Evolutionary conservation across 2,888 invertebrate species (phyloP), one percentile per base, ranked within the genome.

Genomic region (Dynastes hyllus): DNA sequence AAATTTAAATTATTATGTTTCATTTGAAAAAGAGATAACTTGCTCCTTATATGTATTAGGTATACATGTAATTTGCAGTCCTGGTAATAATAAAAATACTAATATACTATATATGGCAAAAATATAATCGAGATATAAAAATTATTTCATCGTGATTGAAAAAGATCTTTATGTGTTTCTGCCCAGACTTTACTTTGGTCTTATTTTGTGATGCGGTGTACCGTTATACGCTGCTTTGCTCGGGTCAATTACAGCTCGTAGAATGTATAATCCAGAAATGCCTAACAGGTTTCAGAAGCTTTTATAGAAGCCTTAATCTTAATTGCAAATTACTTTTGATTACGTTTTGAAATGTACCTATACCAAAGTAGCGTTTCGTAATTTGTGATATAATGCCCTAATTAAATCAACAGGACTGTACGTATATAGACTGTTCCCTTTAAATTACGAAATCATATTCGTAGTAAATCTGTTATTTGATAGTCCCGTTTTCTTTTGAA

Each of bases 261-360:
- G 67, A 67, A 45, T 67, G 67, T 67, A 50, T 67, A 67, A 67
- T 45, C 22, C 50, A 50, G 67, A 45, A 45, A 22, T 50, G 16
- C 67, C 67, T 65, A 65, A 65, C 65, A 37, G 51, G 70, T 37
- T 58, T 71, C 37, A 58, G 71, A 37, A 58, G 16, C 58, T 71
- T 55, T 71, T 55, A 69, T 50, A 22, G 32, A 50, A 51, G 69
- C 45, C 27, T 37, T 71, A 55, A 55, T 71, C 55, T 55, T 71
- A 71, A 58, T 55, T 71, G 71, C 58, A 71, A 71, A 55, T 71
- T 71, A 37, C 16, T 71, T 71, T 71, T 67, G 67, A 67, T 67
- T 45, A 50, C 67, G 11, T 45, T 27, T 63, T 4, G 22, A 58
- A 40, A 27, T 16, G 27, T 67, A 22, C 22, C 22, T 22, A 50